These are phyloP conservation scores for Camponotus vicinus DNA, from an alignment of 1,140 invertebrate genomes.

Conservation along the genomic window DNA sequence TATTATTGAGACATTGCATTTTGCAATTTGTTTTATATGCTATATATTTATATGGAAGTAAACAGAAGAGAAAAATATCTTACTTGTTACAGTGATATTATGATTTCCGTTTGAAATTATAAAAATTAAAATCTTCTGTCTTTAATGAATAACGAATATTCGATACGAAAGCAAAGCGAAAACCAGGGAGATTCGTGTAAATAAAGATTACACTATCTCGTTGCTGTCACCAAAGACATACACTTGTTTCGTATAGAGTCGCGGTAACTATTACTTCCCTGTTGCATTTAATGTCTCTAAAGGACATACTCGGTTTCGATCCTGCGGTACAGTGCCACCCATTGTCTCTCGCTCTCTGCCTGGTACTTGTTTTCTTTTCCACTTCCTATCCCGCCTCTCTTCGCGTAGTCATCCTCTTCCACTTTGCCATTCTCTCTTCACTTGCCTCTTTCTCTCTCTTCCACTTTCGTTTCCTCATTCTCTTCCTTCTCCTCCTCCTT, in stretches of 20 bases:
- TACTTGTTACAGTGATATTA: not conserved
- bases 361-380: slow-evolving; percentile 44
- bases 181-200: not conserved
- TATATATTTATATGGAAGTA: too few species aligned
- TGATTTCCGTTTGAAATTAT: not conserved
- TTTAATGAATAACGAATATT: not conserved
- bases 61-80: not conserved
- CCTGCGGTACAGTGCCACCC: slow-evolving; percentile 9
- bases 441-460: not conserved
- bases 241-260: slow-evolving; percentile 28
- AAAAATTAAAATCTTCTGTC: not conserved
- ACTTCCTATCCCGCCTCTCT: slow-evolving; percentile 6
- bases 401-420: slow-evolving; percentile 2
- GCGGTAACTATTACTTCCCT: slow-evolving; percentile 36
- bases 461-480: slow-evolving; percentile 18
- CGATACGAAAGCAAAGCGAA: not conserved
- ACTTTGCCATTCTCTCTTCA: slow-evolving; percentile 12
- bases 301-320: slow-evolving; percentile 53
- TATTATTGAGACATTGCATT: too few species aligned
- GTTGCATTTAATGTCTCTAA: slow-evolving; percentile 56
- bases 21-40: too few species aligned
- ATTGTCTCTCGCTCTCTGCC: slow-evolving; percentile 43
- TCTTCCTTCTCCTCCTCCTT: not conserved
- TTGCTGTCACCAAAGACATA: slow-evolving; percentile 48
- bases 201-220: slow-evolving; percentile 44